Conservation (phyloP, 2,888 invertebrate species). For the Dryocosmus kuriphilus region DNA sequence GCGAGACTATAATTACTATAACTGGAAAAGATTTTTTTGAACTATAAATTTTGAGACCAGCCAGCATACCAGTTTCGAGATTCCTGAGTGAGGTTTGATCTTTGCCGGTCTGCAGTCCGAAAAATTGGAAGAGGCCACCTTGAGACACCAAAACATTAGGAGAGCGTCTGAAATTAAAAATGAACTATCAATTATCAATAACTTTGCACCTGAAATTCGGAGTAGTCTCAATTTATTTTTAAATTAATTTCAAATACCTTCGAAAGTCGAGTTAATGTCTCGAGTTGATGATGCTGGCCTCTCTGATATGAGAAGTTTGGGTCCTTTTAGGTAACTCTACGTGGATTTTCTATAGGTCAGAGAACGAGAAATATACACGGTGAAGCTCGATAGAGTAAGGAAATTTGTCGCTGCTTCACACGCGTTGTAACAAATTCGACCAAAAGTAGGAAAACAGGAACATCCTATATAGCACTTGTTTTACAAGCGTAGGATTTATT, state of each 20-base stretch:
- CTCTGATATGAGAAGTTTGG: constrained; percentile 37
- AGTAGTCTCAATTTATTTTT: too few relatives aligned
- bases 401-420: constrained; percentile 29
- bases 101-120: constrained; percentile 18
- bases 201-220: neutral
- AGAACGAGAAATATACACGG: constrained; percentile 33
- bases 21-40: constrained; percentile 22
- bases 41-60: constrained; percentile 35
- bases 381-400: constrained; percentile 36
- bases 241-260: constrained; percentile 7
- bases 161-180: constrained; percentile 21
- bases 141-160: constrained; percentile 31
- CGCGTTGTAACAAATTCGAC: constrained; percentile 35
- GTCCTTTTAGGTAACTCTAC: constrained; percentile 25
- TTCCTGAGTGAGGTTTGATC: constrained; percentile 35
- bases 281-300: constrained; percentile 22
- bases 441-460: constrained; percentile 39
- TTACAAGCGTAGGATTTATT: constrained; percentile 36
- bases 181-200: neutral
- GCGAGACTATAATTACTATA: constrained; percentile 28
- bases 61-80: constrained; percentile 37
- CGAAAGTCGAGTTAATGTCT: constrained; percentile 20
- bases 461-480: constrained; percentile 24
- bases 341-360: constrained; percentile 17
- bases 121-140: constrained; percentile 38